Base-by-base conservation (phyloP, 1,140 invertebrate genomes). In the Cephus cinctus region DNA sequence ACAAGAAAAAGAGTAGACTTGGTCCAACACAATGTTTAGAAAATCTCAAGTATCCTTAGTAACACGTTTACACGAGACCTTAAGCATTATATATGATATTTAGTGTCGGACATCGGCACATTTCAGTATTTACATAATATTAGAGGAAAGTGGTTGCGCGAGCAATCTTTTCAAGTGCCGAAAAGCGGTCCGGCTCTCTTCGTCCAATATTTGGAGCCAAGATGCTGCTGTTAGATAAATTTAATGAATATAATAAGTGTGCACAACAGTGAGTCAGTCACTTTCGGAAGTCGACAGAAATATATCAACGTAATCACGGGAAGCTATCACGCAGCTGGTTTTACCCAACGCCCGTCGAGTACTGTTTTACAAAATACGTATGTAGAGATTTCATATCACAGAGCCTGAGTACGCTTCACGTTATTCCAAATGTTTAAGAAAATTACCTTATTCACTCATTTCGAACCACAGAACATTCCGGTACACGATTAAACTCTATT, bases 371-470 rank as follows among this genome's bases (percentile, higher is more conserved):
- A n/a, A 27, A n/a, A 8, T n/a, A 27, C 25, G 25, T 27, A 27
- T 27, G n/a, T 27, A 6, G 25, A 27, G 25, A n/a, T 27, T n/a
- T n/a, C 25, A n/a, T 27, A 27, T 27, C 6, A 27, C 6, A 27
- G 6, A 27, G n/a, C 25, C 6, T 8, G n/a, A 27, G 25, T 27
- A 27, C 25, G 25, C 6, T 27, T 6, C 25, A 27, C 25, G n/a
- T n/a, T 6, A 27, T n/a, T n/a, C 6, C 25, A 6, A 27, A 27
- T 27, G 6, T n/a, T 27, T 27, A 25, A 43, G n/a, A 30, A 11
- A 31, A 60, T 61, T 59, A 57, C 59, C 59, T 49, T 12, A 25
- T 54, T 34, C 54, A 51, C 31, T 42, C 59, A 61, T 61, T 44
- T 53, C 41, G 43, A 30, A 46, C 39, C 38, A 48, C 22, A 41